A percentile compares a stretch with the other conserved stretches of the same genome.
Evolutionary conservation across 2,797 vertebrate genomes (phyloP).

Genomic region (Lepus townsendii): DNA sequence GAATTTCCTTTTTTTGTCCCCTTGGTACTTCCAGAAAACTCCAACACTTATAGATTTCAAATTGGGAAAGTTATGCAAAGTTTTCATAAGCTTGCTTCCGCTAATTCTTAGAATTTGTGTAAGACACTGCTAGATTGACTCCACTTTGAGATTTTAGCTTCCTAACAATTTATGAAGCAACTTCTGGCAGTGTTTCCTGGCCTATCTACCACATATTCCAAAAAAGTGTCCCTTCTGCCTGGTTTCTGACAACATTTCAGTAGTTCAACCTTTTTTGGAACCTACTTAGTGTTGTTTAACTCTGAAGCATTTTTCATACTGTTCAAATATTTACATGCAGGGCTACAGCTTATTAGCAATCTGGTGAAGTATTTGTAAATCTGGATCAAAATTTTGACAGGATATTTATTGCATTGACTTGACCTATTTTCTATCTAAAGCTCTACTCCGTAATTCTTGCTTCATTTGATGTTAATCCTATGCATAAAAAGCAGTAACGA

Average conservation of each 20-base stretch:
- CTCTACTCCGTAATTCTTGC: constrained; percentile 67
- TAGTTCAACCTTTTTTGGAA: constrained; percentile 46
- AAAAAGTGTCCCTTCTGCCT: constrained; percentile 33
- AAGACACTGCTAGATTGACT: background rate
- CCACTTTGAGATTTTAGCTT: constrained; percentile 64
- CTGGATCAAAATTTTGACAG: constrained; percentile 75
- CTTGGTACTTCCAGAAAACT: constrained; percentile 35
- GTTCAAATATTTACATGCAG: constrained; percentile 71
- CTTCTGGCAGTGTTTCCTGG: constrained; percentile 20
- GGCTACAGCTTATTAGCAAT: constrained; percentile 75
- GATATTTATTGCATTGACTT: constrained; percentile 75
- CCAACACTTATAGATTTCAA: background rate
- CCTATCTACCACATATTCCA: background rate
- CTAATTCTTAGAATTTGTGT: constrained; percentile 30
- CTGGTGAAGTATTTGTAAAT: constrained; percentile 75
- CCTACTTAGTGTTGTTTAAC: constrained; percentile 33
- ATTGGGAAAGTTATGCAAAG: constrained; percentile 38
- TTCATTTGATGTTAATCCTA: constrained; percentile 74
- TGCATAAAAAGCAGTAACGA: constrained; percentile 50
- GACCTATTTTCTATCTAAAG: constrained; percentile 77
- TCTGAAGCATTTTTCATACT: constrained; percentile 63
- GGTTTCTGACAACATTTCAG: constrained; percentile 63
- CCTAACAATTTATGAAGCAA: constrained; percentile 29
- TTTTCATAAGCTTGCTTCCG: constrained; percentile 44
- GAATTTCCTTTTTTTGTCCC: background rate